Percentiles rank a stretch among this genome's conserved stretches.
phyloP scores from a whole-genome alignment of 2,888 invertebrate species.

The Megastigmus dorsalis region DNA sequence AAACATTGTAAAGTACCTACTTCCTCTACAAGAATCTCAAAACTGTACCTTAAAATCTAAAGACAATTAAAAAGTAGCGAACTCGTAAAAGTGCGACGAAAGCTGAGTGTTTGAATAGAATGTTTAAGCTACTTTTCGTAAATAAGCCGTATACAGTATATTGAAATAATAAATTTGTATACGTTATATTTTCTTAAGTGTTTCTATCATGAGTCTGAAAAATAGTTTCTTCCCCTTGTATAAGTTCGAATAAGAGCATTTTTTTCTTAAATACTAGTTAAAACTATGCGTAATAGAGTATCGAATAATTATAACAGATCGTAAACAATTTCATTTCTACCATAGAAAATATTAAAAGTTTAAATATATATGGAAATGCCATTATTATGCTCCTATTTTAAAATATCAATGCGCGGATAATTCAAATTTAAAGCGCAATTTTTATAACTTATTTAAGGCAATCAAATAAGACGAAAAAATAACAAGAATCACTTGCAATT shows the following conservation, averaged over 20 bases:
- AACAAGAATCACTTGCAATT: too few relatives aligned
- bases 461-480: too few relatives aligned
- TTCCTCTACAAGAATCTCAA: neutral
- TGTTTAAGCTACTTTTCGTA: neutral
- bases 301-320: too few relatives aligned
- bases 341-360: neutral
- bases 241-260: neutral
- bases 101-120: neutral
- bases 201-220: too few relatives aligned
- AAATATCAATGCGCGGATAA: neutral
- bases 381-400: neutral
- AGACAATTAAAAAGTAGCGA: too few relatives aligned
- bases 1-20: neutral
- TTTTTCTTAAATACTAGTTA: neutral
- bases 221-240: neutral
- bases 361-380: neutral
- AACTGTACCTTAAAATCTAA: neutral
- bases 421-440: neutral
- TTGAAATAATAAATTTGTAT: constrained; percentile 10
- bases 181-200: neutral
- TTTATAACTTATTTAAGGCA: neutral
- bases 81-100: neutral
- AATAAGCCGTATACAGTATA: neutral
- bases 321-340: neutral
- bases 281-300: too few relatives aligned